Evolutionary conservation across 1,140 invertebrate species (phyloP).

Genomic region (Hyles euphorbiae): DNA sequence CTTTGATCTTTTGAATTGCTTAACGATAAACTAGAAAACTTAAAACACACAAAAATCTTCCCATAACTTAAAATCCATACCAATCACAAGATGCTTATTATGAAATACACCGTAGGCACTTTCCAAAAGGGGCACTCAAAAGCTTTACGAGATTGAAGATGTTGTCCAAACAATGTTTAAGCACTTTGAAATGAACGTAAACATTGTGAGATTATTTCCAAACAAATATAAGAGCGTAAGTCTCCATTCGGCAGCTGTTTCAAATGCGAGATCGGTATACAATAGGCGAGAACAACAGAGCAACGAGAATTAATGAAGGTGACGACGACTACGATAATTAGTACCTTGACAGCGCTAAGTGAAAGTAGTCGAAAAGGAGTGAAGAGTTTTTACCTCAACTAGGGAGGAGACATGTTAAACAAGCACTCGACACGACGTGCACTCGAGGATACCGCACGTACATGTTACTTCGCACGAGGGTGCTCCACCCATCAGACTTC

Average conservation of each 20-base stretch:
- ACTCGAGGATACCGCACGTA: constrained; percentile 7
- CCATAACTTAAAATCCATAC: too few species aligned
- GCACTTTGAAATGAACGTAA: constrained; percentile 11
- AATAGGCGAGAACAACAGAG: too few species aligned
- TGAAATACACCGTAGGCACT: constrained; percentile 5
- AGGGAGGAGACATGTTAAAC: constrained; percentile 16
- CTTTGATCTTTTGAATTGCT: too few species aligned
- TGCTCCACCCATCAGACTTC: constrained; percentile 1
- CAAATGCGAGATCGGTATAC: not conserved
- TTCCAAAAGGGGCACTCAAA: constrained; percentile 5
- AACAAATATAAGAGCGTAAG: constrained; percentile 6
- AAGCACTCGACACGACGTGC: constrained; percentile 9
- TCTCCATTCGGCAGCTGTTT: constrained; percentile 8
- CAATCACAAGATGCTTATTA: constrained; percentile 1
- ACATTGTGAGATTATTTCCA: constrained; percentile 13
- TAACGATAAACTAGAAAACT: too few species aligned
- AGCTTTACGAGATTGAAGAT: constrained; percentile 2
- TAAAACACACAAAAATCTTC: too few species aligned
- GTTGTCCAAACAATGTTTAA: constrained; percentile 10
- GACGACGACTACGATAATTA: not conserved
- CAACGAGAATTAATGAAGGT: too few species aligned
- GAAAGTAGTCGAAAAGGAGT: not conserved
- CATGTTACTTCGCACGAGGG: constrained; percentile 3
- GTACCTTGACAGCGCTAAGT: not conserved
- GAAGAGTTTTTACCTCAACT: not conserved